Percentiles rank a stretch among this genome's conserved stretches.
phyloP scores from a whole-genome alignment of 1,140 invertebrate genomes.

The Heliconius melpomene region DNA sequence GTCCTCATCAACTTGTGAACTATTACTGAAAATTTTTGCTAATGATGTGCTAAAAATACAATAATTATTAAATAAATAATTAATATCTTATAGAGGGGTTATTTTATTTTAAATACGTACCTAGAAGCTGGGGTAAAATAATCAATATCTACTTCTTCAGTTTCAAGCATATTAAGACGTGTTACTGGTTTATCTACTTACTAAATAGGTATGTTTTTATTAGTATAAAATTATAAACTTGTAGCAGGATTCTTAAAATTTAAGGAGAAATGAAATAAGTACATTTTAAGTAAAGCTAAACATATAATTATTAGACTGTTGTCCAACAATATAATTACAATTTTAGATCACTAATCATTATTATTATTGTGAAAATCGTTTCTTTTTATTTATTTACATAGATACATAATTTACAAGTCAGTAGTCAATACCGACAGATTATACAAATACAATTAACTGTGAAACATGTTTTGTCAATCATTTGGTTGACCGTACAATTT shows the following conservation, averaged over 20 bases:
- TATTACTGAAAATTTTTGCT: slow-evolving; percentile 63
- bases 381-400: neutral
- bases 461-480: too few species aligned
- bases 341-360: neutral
- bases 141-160: slow-evolving; percentile 70
- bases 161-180: slow-evolving; percentile 61
- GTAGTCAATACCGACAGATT: too few species aligned
- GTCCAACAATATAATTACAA: neutral
- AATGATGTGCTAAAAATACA: slow-evolving; percentile 60
- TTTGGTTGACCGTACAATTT: too few species aligned
- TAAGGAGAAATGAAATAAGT: neutral
- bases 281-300: neutral
- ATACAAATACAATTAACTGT: too few species aligned
- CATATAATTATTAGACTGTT: neutral
- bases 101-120: slow-evolving; percentile 43
- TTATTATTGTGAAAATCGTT: neutral
- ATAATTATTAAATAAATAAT: slow-evolving; percentile 1
- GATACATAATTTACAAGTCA: neutral
- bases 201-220: neutral
- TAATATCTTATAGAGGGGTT: too few species aligned
- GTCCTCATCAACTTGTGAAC: slow-evolving; percentile 38
- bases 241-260: neutral
- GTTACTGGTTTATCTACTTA: neutral
- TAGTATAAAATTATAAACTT: neutral
- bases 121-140: slow-evolving; percentile 66